These are phyloP conservation scores for Meriones unguiculatus DNA, from an alignment of 2,113 vertebrate genomes.

Conservation along the genomic window DNA sequence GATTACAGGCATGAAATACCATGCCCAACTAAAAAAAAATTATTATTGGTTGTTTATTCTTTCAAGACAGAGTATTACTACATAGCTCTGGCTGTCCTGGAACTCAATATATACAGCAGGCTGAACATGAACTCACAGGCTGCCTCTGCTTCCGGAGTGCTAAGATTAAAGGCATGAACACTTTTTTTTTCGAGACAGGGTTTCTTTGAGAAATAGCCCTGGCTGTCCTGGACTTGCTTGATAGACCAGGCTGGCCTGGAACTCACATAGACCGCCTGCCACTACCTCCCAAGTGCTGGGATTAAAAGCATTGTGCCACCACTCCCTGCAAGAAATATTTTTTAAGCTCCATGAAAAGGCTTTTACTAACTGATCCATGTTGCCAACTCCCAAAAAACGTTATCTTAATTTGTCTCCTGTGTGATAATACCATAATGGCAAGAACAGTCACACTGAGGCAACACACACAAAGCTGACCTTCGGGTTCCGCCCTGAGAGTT, in stretches of 20 bases:
- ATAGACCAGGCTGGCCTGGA: neutral
- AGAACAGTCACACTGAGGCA: neutral
- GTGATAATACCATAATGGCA: constrained; percentile 12
- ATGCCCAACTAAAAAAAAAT: neutral
- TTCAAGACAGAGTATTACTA: too few relatives aligned
- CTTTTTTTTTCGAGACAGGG: neutral
- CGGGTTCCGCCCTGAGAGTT: neutral
- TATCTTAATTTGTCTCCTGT: constrained; percentile 18
- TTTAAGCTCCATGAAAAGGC: neutral
- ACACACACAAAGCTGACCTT: neutral
- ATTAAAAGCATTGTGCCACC: neutral
- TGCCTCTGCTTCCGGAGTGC: too few relatives aligned
- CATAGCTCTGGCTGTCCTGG: too few relatives aligned
- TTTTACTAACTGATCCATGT: neutral
- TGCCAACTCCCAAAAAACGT: neutral
- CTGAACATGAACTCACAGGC: too few relatives aligned
- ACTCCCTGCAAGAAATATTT: neutral
- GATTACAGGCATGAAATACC: neutral
- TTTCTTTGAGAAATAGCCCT: neutral
- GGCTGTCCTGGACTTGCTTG: neutral
- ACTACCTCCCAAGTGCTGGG: neutral
- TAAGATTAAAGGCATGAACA: too few relatives aligned
- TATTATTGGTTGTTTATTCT: neutral
- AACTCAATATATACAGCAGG: too few relatives aligned
- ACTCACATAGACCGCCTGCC: neutral